Evolutionary conservation across 2,113 vertebrate species (phyloP).

Genomic region (Cavia aperea): DNA sequence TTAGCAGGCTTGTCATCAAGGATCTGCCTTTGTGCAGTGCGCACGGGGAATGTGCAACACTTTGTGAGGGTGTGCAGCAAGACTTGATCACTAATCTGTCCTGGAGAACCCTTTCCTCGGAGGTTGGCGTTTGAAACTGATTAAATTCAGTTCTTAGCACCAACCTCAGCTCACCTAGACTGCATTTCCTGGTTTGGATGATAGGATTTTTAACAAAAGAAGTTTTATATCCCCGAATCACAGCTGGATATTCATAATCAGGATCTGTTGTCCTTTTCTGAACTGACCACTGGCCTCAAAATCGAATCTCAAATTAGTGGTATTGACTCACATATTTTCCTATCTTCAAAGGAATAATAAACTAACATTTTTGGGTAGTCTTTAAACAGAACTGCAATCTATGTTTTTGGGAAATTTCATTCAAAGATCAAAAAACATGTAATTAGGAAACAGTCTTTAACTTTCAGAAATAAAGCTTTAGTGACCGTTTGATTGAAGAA

Average conservation of each 20-base stretch:
- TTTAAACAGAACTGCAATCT: constrained; percentile 63
- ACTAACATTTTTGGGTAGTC: constrained; percentile 57
- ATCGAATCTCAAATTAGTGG: constrained; percentile 67
- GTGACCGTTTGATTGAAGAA: constrained; percentile 68
- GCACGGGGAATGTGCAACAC: background rate
- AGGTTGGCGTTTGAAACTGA: background rate
- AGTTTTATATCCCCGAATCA: constrained; percentile 28
- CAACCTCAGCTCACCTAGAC: background rate
- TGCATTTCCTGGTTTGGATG: background rate
- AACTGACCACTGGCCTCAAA: constrained; percentile 58
- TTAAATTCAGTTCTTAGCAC: background rate
- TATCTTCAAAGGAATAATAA: constrained; percentile 61
- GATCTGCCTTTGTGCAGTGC: background rate
- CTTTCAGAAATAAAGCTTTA: constrained; percentile 72
- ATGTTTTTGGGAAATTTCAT: constrained; percentile 60
- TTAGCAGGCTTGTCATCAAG: background rate
- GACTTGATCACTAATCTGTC: constrained; percentile 4
- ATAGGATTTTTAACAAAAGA: constrained; percentile 15
- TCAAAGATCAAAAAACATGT: constrained; percentile 70
- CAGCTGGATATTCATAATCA: constrained; percentile 29
- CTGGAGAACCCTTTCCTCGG: background rate
- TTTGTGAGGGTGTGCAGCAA: background rate
- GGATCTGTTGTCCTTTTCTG: constrained; percentile 50
- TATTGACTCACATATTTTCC: constrained; percentile 63
- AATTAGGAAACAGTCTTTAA: constrained; percentile 69